phyloP scores from a whole-genome alignment of 2,113 vertebrate species.

The Glaucidium brasilianum region DNA sequence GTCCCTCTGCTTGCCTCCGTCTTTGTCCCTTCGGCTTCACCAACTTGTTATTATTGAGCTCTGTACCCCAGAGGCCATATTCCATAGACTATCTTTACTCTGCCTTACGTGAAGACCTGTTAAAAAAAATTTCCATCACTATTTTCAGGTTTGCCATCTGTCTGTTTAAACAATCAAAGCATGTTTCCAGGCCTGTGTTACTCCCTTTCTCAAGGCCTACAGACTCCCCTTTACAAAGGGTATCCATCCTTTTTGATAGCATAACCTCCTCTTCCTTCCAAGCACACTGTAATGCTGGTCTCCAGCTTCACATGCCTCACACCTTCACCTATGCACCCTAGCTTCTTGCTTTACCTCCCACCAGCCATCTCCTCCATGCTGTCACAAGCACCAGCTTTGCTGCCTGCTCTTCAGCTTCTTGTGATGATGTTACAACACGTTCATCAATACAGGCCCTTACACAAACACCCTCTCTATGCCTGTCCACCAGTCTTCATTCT shows the following conservation, averaged over 20 bases:
- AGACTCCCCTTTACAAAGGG: background rate
- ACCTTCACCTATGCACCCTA: background rate
- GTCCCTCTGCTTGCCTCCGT: background rate
- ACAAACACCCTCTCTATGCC: background rate
- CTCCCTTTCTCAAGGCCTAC: background rate
- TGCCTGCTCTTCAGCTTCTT: background rate
- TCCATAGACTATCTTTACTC: background rate
- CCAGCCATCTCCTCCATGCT: background rate
- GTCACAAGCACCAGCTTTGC: background rate
- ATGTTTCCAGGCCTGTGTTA: background rate
- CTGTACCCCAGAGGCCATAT: background rate
- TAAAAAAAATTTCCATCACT: background rate
- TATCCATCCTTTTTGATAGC: background rate
- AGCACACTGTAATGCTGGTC: fast-evolving
- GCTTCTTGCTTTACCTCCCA: background rate
- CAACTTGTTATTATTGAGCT: background rate
- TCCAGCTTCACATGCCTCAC: fast-evolving
- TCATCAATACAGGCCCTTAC: background rate
- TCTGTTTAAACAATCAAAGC: background rate
- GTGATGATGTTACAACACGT: background rate
- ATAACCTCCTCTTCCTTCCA: background rate
- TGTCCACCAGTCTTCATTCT: background rate
- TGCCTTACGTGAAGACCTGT: background rate
- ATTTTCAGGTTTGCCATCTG: background rate
- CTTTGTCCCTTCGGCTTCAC: background rate